Base-by-base conservation (phyloP, 2,113 vertebrate genomes). In the Carassius auratus region DNA sequence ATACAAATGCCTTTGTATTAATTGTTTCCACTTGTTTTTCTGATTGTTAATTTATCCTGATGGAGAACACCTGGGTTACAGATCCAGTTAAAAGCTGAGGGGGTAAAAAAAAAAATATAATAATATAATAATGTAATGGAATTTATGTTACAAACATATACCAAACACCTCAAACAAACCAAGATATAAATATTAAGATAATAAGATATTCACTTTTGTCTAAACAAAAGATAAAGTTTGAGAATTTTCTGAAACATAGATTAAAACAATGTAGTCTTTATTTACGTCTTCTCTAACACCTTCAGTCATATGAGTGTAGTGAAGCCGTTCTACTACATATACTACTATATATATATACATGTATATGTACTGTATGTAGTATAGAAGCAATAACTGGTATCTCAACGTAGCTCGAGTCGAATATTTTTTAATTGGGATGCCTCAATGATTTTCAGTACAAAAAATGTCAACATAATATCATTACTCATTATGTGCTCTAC, bases 11-110 rank as follows among this genome's bases (percentile, higher is more conserved):
- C 42, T 74, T 85, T 83, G 30, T 50, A 52, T 55, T 74, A 88
- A 88, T 78, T 64, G 77, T 57, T 88, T 78, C 84, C 80, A 26
- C 81, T 79, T 83, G 87, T 88, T 88, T 83, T 85, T 87, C 78
- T 73, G 17, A 88, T 69, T 69, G 66, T 73, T 83, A 83, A 74
- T 79, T 83, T 86, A 64, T 17, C 26, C 33, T 83, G 75, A 86
- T 83, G 74, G 55, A 74, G 55, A 88, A 66, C 87, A 88, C 59
- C 64, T 88, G 84, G 1, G 36, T 33, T 4, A 26, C n/a, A 79
- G 68, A 36, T 26, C 48, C 52, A 74, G 23, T 57, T 8, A 83
- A 83, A 76, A 21, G 45, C 4, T 64, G 59, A 48, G 8, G 64
- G 38, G 38, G 38, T 38, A 8, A 45, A 45, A 45, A 19, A 48